Conservation (phyloP, 2,797 vertebrate species). For the Pipistrellus kuhlii region DNA sequence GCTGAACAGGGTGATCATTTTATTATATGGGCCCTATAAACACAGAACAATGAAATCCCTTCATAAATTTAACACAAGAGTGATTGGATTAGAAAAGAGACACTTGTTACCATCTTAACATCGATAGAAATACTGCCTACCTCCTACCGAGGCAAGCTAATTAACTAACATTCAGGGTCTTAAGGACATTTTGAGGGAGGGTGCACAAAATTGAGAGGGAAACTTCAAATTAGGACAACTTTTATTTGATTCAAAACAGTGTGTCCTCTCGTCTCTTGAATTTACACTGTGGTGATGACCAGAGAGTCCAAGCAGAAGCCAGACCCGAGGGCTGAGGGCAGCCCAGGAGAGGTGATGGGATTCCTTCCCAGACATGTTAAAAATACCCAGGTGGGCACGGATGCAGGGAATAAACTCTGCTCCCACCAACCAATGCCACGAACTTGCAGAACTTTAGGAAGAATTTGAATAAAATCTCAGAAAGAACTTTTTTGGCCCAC, state of each 20-base stretch:
- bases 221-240: not conserved
- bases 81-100: not conserved
- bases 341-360: not conserved
- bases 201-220: not conserved
- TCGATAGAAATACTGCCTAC: not conserved
- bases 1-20: not conserved
- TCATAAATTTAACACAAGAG: not conserved
- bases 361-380: not conserved
- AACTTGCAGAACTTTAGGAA: not conserved
- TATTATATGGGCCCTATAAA: not conserved
- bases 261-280: not conserved
- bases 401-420: not conserved
- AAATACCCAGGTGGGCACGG: accelerated
- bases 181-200: not conserved
- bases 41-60: not conserved
- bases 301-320: not conserved
- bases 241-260: not conserved
- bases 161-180: not conserved
- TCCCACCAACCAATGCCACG: not conserved
- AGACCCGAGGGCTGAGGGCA: not conserved
- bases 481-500: not conserved
- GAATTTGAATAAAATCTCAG: not conserved
- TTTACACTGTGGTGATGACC: not conserved
- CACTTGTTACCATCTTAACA: not conserved
- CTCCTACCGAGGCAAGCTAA: not conserved